Conservation (phyloP, 2,888 invertebrate genomes). For the Ptychoptera albimana region DNA sequence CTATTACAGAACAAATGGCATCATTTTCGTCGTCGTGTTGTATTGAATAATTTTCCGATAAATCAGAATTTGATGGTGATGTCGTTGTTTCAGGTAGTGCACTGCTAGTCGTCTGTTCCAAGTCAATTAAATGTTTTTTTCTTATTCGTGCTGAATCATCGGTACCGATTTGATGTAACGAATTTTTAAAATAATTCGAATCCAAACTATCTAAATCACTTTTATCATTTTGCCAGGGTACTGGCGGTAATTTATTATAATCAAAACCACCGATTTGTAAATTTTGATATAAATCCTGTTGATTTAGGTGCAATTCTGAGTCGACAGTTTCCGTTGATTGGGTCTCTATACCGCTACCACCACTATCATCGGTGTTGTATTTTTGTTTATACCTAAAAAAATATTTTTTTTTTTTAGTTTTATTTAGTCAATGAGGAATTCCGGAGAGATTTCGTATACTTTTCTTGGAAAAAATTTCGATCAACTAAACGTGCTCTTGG, state of each 20-base stretch:
- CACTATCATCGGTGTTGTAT: conserved; percentile 8
- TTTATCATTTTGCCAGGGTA: conserved; percentile 24
- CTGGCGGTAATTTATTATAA: not conserved
- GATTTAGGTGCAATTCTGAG: conserved; percentile 17
- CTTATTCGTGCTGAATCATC: not conserved
- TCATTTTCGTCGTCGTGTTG: not conserved
- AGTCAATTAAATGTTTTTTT: conserved; percentile 12
- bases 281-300: no score
- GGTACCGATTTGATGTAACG: conserved; percentile 21
- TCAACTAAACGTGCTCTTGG: conserved; percentile 66
- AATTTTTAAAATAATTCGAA: conserved; percentile 30
- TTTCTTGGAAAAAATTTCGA: conserved; percentile 55
- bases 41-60: conserved; percentile 25
- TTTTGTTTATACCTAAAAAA: conserved; percentile 2
- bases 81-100: conserved; percentile 26
- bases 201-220: conserved; percentile 31
- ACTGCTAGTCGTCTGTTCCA: conserved; percentile 19
- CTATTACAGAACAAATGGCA: not conserved
- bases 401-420: not conserved
- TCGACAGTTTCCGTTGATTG: conserved; percentile 18
- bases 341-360: conserved; percentile 12
- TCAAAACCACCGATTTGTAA: not conserved
- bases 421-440: not conserved
- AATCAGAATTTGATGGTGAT: conserved; percentile 16
- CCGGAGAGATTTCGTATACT: conserved; percentile 37